Evolutionary conservation across 2,888 invertebrate species (phyloP).

Genomic region (Brachyopa scutellaris): DNA sequence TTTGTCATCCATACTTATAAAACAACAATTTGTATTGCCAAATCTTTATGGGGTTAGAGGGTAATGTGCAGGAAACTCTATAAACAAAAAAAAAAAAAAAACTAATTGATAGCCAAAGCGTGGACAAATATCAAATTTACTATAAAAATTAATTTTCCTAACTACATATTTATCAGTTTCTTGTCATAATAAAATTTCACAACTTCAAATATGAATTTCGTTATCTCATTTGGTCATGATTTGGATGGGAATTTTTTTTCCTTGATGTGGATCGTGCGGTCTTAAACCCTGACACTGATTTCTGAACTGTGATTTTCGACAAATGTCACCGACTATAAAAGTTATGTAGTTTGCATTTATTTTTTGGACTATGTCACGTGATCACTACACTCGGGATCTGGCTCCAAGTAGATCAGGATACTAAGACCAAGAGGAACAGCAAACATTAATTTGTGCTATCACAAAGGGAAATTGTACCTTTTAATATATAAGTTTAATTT

Average conservation of each 20-base stretch:
- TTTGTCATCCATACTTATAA: slow-evolving; percentile 1
- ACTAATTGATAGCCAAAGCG: slow-evolving; percentile 21
- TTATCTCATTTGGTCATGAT: not conserved
- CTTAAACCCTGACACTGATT: not conserved
- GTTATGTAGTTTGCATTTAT: no score
- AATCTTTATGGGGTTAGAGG: not conserved
- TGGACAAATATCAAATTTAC: slow-evolving; percentile 1
- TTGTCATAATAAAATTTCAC: slow-evolving; percentile 2
- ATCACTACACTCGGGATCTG: no score
- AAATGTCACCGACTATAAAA: no score
- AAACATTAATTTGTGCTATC: no score
- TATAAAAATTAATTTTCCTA: not conserved
- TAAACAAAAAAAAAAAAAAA: not conserved
- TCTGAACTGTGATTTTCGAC: no score
- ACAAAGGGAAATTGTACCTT: no score
- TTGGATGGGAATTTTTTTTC: not conserved
- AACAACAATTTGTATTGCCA: not conserved
- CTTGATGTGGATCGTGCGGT: not conserved
- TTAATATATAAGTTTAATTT: no score
- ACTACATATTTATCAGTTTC: not conserved
- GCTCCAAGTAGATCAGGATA: no score
- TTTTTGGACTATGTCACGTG: no score
- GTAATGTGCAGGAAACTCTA: slow-evolving; percentile 7
- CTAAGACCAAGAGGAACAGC: no score
- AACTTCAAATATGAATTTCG: slow-evolving; percentile 20